Conservation (phyloP, 2,797 vertebrate species). For the Propithecus deckenii region DNA sequence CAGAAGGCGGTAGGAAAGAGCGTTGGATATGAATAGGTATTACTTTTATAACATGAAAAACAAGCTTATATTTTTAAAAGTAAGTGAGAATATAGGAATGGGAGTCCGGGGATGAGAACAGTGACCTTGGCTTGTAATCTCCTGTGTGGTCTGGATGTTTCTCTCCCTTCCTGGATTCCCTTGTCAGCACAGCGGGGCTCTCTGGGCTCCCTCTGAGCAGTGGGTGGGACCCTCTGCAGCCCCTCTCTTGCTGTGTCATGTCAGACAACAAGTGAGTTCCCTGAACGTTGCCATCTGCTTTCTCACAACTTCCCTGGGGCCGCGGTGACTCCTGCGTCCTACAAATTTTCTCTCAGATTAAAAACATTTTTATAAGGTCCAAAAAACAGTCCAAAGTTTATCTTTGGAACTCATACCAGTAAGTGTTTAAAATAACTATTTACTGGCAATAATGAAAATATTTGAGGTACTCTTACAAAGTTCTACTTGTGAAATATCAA, state of each 20-base stretch:
- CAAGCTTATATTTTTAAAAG: background rate
- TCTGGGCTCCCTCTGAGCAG: too few relatives aligned
- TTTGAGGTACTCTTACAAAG: conserved; percentile 79
- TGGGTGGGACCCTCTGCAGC: background rate
- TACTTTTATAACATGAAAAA: background rate
- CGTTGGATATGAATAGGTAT: background rate
- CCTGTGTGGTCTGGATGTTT: background rate
- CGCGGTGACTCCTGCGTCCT: background rate
- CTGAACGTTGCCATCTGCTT: background rate
- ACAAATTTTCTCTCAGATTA: background rate
- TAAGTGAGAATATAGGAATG: background rate
- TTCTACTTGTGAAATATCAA: conserved; percentile 83
- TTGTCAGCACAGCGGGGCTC: background rate
- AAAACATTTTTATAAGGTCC: conserved; percentile 25
- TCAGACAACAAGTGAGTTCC: background rate
- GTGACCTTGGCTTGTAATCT: background rate
- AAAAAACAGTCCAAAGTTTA: background rate
- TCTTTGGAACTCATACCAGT: conserved; percentile 44
- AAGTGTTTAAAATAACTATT: conserved; percentile 79
- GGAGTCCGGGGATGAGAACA: background rate
- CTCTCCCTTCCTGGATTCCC: background rate
- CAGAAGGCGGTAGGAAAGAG: background rate
- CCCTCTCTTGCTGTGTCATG: background rate
- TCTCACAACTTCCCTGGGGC: background rate
- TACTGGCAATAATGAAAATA: conserved; percentile 77